These are phyloP conservation scores for Melipona bicolor DNA, from an alignment of 2,888 invertebrate species.

Conservation along the genomic window DNA sequence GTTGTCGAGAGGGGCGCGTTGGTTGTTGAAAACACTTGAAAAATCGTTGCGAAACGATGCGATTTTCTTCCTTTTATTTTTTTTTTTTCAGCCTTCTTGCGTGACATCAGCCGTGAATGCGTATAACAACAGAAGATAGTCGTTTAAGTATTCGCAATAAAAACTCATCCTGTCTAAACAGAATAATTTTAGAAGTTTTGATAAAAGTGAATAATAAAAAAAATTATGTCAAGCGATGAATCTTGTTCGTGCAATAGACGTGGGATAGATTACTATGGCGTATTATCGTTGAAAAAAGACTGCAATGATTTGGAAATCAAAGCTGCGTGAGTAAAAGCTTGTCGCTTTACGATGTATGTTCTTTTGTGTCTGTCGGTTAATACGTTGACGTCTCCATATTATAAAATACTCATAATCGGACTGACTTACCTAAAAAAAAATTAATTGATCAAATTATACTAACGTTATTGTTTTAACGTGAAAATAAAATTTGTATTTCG, in stretches of 20 bases:
- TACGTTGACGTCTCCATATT: not conserved
- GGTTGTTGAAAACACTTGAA: slow-evolving; percentile 76
- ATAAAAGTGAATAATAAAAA: not conserved
- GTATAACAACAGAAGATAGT: slow-evolving; percentile 12
- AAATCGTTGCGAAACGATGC: slow-evolving; percentile 65
- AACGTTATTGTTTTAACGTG: too few species aligned
- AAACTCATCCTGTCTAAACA: not conserved
- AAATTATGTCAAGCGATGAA: slow-evolving; percentile 3
- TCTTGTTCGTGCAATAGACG: slow-evolving; percentile 28
- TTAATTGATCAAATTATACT: not conserved
- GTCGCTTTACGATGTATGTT: slow-evolving; percentile 7
- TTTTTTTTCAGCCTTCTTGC: not conserved
- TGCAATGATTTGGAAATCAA: slow-evolving; percentile 90
- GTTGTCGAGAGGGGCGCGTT: slow-evolving; percentile 61
- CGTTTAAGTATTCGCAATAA: not conserved
- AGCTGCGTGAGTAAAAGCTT: slow-evolving; percentile 86
- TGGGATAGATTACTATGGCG: slow-evolving; percentile 92
- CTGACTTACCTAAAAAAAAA: not conserved
- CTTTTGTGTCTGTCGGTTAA: not conserved
- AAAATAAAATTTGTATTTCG: not conserved
- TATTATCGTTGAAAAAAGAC: slow-evolving; percentile 88
- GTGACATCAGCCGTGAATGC: slow-evolving; percentile 35
- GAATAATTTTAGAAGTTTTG: not conserved
- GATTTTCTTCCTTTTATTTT: slow-evolving; percentile 51
- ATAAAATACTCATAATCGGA: not conserved